Evolutionary conservation across 2,888 invertebrate species (phyloP), one percentile per base, ranked within the genome.

Genomic region (Anthophora plumipes): DNA sequence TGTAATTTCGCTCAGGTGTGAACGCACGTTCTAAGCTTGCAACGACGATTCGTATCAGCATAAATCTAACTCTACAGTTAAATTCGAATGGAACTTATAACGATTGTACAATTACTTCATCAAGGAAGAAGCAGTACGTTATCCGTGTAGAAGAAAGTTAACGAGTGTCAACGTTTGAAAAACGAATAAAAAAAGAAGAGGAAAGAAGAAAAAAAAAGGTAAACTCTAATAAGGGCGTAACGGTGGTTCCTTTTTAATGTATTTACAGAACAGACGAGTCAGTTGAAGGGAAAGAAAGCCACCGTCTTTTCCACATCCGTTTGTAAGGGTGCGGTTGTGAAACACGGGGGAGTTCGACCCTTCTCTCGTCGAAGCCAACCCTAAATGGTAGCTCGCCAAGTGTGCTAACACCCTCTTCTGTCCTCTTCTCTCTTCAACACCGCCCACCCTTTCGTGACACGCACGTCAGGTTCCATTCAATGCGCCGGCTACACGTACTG

Each of bases 331-430:
- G 85, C 86, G 80, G 82, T 77, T 80, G 82, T 68, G 77, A 79
- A 83, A 77, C 69, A 84, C 69, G 79, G 85, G 86, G 83, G 70
- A 77, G 83, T 80, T 66, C 80, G 76, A 83, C 89, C 86, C 88
- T 90, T 90, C 72, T 82, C 77, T 77, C 81, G 69, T 79, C 63
- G 85, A 63, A 85, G 82, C 72, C 76, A 82, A 88, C 92, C 91
- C 90, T 90, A 92, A 91, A 92, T 92, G 92, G 92, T 91, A 90
- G 90, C 82, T 89, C 83, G 91, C 92, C 92, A 91, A 92, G 92
- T 92, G 90, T 91, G 91, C 91, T 91, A 91, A 91, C 90, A 88
- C 88, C 85, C 85, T 63, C 72, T 55, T 50, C 80, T 41, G 71
- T 70, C 61, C 61, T 67, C 60, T 39, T 71, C 82, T 66, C 70